Evolutionary conservation across 2,113 vertebrate species (phyloP).

Genomic region (Grallaria varia): DNA sequence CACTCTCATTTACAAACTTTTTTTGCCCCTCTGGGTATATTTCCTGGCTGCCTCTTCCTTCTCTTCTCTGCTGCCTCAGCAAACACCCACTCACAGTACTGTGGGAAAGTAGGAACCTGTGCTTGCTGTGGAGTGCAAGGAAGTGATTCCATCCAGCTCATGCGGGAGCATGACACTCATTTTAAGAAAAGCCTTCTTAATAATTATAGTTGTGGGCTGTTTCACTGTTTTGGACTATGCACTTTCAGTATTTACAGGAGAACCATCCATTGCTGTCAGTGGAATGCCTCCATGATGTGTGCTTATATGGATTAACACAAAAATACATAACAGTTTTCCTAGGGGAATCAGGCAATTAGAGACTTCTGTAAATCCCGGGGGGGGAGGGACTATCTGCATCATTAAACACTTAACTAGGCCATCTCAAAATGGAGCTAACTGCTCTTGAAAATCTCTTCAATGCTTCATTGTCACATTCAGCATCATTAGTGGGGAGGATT

Average conservation of each 20-base stretch:
- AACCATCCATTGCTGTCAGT: background rate
- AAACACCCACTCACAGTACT: background rate
- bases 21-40: background rate
- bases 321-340: background rate
- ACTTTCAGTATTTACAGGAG: background rate
- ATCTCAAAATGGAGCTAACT: background rate
- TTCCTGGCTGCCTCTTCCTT: background rate
- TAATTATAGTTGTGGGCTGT: background rate
- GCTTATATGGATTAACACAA: background rate
- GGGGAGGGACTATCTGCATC: background rate
- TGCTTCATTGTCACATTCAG: background rate
- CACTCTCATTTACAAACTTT: background rate
- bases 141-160: background rate
- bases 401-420: slow-evolving; percentile 21
- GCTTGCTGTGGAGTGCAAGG: background rate
- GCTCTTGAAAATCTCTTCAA: slow-evolving; percentile 17
- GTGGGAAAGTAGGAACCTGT: background rate
- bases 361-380: background rate
- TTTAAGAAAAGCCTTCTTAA: background rate
- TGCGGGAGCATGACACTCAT: background rate
- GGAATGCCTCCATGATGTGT: background rate
- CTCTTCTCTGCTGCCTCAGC: background rate
- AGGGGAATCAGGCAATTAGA: background rate
- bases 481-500: background rate
- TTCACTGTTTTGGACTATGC: background rate